These are phyloP conservation scores for Odontesthes bonariensis DNA, from an alignment of 2,113 vertebrate genomes.

Conservation along the genomic window DNA sequence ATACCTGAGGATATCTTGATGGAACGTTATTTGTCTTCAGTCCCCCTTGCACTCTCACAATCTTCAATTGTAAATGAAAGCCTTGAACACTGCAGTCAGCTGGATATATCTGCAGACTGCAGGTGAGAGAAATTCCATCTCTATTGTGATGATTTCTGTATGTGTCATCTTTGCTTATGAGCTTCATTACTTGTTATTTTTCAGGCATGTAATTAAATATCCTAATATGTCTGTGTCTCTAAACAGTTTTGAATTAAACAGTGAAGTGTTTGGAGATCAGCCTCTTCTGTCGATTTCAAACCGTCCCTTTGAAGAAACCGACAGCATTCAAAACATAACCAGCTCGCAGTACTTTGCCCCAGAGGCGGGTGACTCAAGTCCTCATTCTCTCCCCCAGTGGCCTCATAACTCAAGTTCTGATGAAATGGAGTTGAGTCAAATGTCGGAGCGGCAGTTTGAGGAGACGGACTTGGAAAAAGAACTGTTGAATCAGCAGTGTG, in stretches of 20 bases:
- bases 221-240: neutral
- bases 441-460: conserved; percentile 45
- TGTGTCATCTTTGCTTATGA: neutral
- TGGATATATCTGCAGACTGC: conserved; percentile 75
- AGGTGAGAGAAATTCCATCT: conserved; percentile 45
- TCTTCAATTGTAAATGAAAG: conserved; percentile 63
- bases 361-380: neutral
- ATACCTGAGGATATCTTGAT: conserved; percentile 67
- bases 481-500: conserved; percentile 76
- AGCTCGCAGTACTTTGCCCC: neutral
- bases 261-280: conserved; percentile 73
- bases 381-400: conserved; percentile 42
- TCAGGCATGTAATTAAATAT: neutral
- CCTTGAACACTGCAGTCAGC: conserved; percentile 60
- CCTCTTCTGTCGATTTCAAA: conserved; percentile 68
- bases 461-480: conserved; percentile 65
- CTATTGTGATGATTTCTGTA: neutral
- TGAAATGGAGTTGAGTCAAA: conserved; percentile 46
- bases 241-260: conserved; percentile 77
- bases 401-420: conserved; percentile 23
- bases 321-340: neutral
- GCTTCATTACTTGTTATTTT: neutral
- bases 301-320: conserved; percentile 33
- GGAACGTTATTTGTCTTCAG: conserved; percentile 84
- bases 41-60: conserved; percentile 36